These are phyloP conservation scores for Heterochromis multidens DNA, from an alignment of 2,113 vertebrate species.

Conservation along the genomic window DNA sequence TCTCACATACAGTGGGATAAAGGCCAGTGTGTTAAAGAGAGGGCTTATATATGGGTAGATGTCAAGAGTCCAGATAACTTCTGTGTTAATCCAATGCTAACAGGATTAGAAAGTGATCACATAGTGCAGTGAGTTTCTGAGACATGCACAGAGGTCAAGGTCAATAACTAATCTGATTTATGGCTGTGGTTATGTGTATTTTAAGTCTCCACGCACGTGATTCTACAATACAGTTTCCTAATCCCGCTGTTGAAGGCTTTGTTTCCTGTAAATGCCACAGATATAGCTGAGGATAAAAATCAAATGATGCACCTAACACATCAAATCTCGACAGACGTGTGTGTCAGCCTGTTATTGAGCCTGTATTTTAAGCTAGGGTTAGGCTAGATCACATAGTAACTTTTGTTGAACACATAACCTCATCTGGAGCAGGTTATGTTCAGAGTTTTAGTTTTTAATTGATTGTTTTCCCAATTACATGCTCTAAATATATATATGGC, in stretches of 20 bases:
- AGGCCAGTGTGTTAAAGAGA: neutral
- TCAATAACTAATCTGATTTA: constrained; percentile 38
- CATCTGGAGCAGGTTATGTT: neutral
- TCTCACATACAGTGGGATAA: neutral
- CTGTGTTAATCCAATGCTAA: constrained; percentile 46
- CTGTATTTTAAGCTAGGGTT: neutral
- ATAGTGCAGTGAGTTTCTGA: constrained; percentile 2
- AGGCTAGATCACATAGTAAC: neutral
- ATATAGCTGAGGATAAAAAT: constrained; percentile 1
- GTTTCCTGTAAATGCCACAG: neutral
- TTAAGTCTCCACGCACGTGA: neutral
- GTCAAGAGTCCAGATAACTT: constrained; percentile 26
- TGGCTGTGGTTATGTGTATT: neutral
- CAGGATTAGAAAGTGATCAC: constrained; percentile 61
- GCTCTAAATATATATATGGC: neutral
- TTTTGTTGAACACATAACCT: neutral
- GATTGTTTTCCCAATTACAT: neutral
- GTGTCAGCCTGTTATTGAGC: neutral
- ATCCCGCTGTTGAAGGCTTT: neutral
- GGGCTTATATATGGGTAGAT: neutral
- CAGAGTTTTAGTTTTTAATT: neutral
- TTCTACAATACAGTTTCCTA: neutral
- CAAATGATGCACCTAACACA: neutral
- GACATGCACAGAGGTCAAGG: neutral
- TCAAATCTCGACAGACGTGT: neutral